Conservation (phyloP, 2,888 invertebrate genomes). For the Andrena praecox region DNA sequence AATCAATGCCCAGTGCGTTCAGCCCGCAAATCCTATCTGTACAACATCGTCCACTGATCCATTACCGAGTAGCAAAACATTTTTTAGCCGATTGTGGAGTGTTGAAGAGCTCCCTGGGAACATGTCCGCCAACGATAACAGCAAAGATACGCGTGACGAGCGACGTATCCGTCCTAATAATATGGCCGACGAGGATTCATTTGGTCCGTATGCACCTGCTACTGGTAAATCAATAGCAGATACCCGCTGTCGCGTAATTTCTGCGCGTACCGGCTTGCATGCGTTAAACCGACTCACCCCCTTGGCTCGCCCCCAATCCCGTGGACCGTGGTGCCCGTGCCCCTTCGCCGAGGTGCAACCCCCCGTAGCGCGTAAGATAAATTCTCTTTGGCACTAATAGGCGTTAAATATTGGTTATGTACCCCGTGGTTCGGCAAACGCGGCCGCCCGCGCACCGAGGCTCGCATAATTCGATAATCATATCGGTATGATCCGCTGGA, state of each 20-base stretch:
- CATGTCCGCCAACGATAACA: not conserved
- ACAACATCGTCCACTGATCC: not conserved
- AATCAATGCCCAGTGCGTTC: too few species aligned
- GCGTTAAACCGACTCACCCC: constrained; percentile 20
- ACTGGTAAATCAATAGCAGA: constrained; percentile 76
- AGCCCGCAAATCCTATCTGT: too few species aligned
- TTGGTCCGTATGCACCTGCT: constrained; percentile 72
- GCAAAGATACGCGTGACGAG: constrained; percentile 32
- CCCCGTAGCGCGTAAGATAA: constrained; percentile 73
- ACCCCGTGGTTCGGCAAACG: constrained; percentile 58
- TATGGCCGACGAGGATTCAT: constrained; percentile 64
- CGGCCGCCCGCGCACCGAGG: constrained; percentile 42
- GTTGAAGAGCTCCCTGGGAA: not conserved
- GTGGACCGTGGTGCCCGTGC: constrained; percentile 8
- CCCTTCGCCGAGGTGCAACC: constrained; percentile 50
- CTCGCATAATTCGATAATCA: constrained; percentile 72
- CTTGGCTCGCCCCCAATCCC: constrained; percentile 6
- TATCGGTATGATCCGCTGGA: constrained; percentile 68
- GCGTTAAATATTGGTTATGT: constrained; percentile 79
- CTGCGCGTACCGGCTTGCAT: constrained; percentile 56
- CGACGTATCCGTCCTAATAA: constrained; percentile 60
- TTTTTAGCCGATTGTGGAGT: not conserved
- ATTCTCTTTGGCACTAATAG: constrained; percentile 79
- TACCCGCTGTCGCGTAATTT: constrained; percentile 74
- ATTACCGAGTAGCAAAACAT: not conserved